A percentile compares a stretch with the other conserved stretches of the same genome.
Evolutionary conservation across 2,888 invertebrate species (phyloP).

Genomic region (Hemicrepidius hirtus): DNA sequence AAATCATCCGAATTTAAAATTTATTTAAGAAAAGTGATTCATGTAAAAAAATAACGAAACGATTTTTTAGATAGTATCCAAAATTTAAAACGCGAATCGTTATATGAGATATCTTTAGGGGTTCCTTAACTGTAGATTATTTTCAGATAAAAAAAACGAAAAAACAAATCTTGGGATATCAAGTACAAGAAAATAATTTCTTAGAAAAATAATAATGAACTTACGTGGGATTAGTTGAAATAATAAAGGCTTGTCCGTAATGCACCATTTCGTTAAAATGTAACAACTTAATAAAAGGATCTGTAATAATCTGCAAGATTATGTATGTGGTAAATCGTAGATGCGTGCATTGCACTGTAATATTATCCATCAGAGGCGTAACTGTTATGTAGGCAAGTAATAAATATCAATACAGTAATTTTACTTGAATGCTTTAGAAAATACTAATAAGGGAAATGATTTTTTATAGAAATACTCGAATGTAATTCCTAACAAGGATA

Average conservation of each 20-base stretch:
- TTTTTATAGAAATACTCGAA: neutral
- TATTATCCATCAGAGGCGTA: constrained; percentile 22
- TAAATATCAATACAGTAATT: neutral
- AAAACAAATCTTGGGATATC: too few species aligned
- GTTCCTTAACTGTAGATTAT: too few species aligned
- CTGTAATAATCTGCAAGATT: constrained; percentile 30
- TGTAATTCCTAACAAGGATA: neutral
- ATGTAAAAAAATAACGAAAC: too few species aligned
- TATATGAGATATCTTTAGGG: too few species aligned
- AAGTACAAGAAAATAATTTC: too few species aligned
- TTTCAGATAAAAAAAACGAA: too few species aligned
- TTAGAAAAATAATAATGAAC: too few species aligned
- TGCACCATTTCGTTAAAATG: constrained; percentile 37
- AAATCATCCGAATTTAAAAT: too few species aligned
- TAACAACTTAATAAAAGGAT: constrained; percentile 34
- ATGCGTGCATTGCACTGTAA: constrained; percentile 31
- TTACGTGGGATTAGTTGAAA: constrained; percentile 22
- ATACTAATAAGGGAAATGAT: neutral
- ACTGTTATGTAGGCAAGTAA: constrained; percentile 23
- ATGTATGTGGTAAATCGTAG: constrained; percentile 32
- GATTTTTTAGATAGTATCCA: too few species aligned
- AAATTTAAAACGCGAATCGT: too few species aligned
- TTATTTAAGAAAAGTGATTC: too few species aligned
- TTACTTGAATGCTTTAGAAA: neutral
- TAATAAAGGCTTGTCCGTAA: constrained; percentile 37